Evolutionary conservation across 2,888 invertebrate species (phyloP).

Genomic region (Ypsolopha scabrella): DNA sequence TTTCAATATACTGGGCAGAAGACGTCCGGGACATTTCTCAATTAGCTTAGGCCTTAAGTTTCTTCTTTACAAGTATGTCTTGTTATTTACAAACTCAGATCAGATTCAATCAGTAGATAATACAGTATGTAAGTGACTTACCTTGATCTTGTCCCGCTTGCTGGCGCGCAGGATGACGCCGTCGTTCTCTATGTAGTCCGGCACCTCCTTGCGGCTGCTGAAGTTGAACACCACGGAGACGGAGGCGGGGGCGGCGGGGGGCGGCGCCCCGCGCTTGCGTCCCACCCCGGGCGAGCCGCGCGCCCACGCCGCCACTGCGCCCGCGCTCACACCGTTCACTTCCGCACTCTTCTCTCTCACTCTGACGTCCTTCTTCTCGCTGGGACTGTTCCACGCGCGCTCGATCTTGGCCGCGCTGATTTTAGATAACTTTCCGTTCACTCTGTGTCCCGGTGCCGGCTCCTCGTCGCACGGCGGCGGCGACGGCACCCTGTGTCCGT

Average conservation of each 20-base stretch:
- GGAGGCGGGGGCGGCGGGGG: conserved; percentile 57
- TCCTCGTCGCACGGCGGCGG: neutral
- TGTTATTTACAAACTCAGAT: too few relatives aligned
- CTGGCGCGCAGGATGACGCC: conserved; percentile 78
- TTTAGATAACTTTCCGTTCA: neutral
- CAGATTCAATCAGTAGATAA: too few relatives aligned
- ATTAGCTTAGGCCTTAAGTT: too few relatives aligned
- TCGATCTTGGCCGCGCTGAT: neutral
- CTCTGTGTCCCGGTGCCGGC: neutral
- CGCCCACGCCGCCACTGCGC: conserved; percentile 20
- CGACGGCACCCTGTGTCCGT: neutral
- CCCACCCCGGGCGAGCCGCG: conserved; percentile 37
- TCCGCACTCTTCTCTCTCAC: neutral
- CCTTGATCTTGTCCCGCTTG: conserved; percentile 80
- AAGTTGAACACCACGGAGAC: conserved; percentile 91
- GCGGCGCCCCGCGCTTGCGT: conserved; percentile 24
- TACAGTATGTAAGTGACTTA: conserved; percentile 48
- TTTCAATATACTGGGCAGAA: too few relatives aligned
- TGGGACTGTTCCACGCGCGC: neutral
- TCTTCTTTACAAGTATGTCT: too few relatives aligned
- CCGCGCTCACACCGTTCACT: conserved; percentile 7
- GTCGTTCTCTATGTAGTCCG: conserved; percentile 93
- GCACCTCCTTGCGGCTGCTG: conserved; percentile 85
- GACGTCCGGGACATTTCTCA: too few relatives aligned
- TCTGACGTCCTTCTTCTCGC: neutral